Evolutionary conservation across 2,113 vertebrate species (phyloP).

Genomic region (Poicephalus meyeri): DNA sequence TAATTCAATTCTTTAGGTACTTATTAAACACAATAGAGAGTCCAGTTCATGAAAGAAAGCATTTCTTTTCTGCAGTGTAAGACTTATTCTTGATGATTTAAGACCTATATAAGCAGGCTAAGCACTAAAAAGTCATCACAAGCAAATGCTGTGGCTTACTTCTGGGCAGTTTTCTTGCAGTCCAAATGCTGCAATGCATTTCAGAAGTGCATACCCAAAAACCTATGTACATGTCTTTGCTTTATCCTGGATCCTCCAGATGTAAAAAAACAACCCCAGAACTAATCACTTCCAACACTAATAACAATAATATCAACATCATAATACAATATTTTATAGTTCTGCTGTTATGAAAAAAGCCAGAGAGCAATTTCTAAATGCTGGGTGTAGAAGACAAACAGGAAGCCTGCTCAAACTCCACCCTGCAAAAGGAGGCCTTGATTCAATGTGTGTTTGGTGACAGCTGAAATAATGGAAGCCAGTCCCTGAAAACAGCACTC

Average conservation of each 20-base stretch:
- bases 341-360: not conserved
- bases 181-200: not conserved
- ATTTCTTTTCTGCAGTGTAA: not conserved
- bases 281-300: not conserved
- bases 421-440: not conserved
- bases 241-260: not conserved
- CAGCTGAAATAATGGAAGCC: not conserved
- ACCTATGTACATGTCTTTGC: not conserved
- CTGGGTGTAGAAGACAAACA: not conserved
- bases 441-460: not conserved
- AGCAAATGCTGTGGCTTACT: not conserved
- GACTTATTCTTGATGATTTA: not conserved
- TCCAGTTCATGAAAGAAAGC: not conserved
- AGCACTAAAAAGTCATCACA: not conserved
- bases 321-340: not conserved
- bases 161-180: not conserved
- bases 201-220: not conserved
- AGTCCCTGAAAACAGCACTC: not conserved
- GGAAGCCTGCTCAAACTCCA: not conserved
- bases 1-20: not conserved
- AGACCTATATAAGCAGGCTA: not conserved
- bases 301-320: not conserved
- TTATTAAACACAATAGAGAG: not conserved
- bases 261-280: not conserved
- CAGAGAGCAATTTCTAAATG: not conserved